A percentile compares a stretch with the other conserved stretches of the same genome.
Evolutionary conservation across 2,888 invertebrate genomes (phyloP).

Genomic region (Aporophyla lueneburgensis): DNA sequence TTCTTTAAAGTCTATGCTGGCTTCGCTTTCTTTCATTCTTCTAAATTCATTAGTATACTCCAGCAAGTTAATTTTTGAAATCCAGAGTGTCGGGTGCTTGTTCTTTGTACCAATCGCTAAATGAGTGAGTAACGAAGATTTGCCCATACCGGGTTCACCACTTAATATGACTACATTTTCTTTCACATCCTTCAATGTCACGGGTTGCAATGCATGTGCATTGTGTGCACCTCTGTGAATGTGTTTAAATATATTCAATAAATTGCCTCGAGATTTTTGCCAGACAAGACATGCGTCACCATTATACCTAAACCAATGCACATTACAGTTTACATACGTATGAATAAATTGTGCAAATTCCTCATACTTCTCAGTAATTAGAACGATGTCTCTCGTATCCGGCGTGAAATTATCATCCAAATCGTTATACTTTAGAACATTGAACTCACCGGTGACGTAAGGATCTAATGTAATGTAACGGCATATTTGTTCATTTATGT

Average conservation of each 20-base stretch:
- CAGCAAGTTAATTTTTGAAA: constrained; percentile 62
- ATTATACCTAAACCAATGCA: constrained; percentile 54
- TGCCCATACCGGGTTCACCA: constrained; percentile 66
- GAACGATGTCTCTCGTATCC: constrained; percentile 35
- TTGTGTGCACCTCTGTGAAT: constrained; percentile 26
- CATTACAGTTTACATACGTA: constrained; percentile 20
- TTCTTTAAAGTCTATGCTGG: constrained; percentile 18
- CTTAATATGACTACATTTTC: constrained; percentile 60
- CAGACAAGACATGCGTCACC: constrained; percentile 34
- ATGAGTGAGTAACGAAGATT: constrained; percentile 63
- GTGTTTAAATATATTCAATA: constrained; percentile 43
- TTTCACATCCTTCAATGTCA: constrained; percentile 40
- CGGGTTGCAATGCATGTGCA: constrained; percentile 10
- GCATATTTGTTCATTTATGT: constrained; percentile 45
- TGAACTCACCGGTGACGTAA: background rate
- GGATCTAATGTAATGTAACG: constrained; percentile 45
- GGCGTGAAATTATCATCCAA: background rate
- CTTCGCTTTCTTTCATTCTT: constrained; percentile 26
- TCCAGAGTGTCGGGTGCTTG: constrained; percentile 48
- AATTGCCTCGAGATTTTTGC: constrained; percentile 48
- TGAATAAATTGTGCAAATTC: constrained; percentile 25
- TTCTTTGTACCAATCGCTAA: constrained; percentile 61
- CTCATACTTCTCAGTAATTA: constrained; percentile 45
- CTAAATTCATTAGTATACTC: constrained; percentile 36
- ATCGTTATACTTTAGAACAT: constrained; percentile 32